These are phyloP conservation scores for Drosophila yakuba DNA, from an alignment of 1,140 invertebrate genomes.

Conservation along the genomic window DNA sequence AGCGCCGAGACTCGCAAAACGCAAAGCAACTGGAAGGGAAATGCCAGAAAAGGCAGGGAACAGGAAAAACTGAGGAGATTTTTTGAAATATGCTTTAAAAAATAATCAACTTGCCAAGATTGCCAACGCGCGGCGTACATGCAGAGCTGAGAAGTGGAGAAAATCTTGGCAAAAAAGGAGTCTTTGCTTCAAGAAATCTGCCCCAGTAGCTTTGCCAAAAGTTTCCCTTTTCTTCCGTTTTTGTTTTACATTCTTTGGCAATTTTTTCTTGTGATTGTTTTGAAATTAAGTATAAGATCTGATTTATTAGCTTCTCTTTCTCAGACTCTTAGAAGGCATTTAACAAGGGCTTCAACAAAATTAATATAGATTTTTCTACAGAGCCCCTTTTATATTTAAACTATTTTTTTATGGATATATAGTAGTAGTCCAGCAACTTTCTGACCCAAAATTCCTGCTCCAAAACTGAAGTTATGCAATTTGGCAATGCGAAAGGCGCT, in stretches of 20 bases:
- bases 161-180: conserved; percentile 2
- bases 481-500: conserved; percentile 61
- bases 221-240: conserved; percentile 9
- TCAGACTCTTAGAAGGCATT: neutral
- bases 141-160: neutral
- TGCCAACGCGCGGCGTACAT: conserved; percentile 23
- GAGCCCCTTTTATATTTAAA: too few relatives aligned
- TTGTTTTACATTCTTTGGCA: conserved; percentile 16
- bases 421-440: neutral
- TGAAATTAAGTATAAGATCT: conserved; percentile 12
- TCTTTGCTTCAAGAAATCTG: conserved; percentile 31
- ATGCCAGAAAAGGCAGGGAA: conserved; percentile 27
- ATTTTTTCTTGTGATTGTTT: conserved; percentile 8
- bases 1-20: conserved; percentile 70
- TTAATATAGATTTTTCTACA: too few relatives aligned
- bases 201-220: conserved; percentile 33
- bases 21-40: conserved; percentile 75
- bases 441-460: neutral
- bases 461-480: conserved; percentile 57
- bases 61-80: neutral
- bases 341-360: neutral
- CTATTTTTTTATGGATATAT: neutral
- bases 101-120: conserved; percentile 74
- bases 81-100: conserved; percentile 79
- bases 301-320: conserved; percentile 9